Evolutionary conservation across 2,113 vertebrate genomes (phyloP).

Genomic region (Sorex araneus): DNA sequence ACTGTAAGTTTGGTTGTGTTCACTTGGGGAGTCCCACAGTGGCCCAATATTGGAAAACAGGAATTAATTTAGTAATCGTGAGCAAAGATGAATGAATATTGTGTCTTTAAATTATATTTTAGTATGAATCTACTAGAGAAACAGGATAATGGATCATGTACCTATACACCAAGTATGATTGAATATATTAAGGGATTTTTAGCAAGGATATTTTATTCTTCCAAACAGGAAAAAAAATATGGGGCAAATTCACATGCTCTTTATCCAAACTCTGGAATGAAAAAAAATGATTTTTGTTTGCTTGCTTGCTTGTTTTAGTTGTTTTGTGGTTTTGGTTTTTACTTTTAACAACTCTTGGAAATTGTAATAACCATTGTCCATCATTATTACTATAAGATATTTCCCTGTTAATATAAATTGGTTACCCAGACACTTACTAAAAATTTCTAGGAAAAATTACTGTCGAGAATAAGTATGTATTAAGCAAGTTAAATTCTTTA

Average conservation of each 20-base stretch:
- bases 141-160: conserved; percentile 14
- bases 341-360: conserved; percentile 61
- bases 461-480: conserved; percentile 69
- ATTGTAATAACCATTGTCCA: conserved; percentile 51
- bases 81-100: neutral
- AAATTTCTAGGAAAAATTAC: conserved; percentile 7
- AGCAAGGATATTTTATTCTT: conserved; percentile 27
- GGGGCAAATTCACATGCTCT: conserved; percentile 10
- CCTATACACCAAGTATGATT: conserved; percentile 30
- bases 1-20: conserved; percentile 7
- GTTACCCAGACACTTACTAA: conserved; percentile 66
- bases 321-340: neutral
- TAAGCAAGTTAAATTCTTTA: conserved; percentile 62
- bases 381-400: conserved; percentile 53
- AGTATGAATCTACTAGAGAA: conserved; percentile 38
- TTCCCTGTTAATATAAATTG: conserved; percentile 57
- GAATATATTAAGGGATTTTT: conserved; percentile 35
- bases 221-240: conserved; percentile 44
- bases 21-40: neutral
- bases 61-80: neutral
- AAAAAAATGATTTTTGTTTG: conserved; percentile 32
- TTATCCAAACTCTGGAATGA: conserved; percentile 4
- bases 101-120: neutral
- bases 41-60: conserved; percentile 16
- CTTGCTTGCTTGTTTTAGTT: conserved; percentile 35